These are phyloP conservation scores for Melanaphis sacchari DNA, from an alignment of 1,140 invertebrate genomes.

Conservation along the genomic window DNA sequence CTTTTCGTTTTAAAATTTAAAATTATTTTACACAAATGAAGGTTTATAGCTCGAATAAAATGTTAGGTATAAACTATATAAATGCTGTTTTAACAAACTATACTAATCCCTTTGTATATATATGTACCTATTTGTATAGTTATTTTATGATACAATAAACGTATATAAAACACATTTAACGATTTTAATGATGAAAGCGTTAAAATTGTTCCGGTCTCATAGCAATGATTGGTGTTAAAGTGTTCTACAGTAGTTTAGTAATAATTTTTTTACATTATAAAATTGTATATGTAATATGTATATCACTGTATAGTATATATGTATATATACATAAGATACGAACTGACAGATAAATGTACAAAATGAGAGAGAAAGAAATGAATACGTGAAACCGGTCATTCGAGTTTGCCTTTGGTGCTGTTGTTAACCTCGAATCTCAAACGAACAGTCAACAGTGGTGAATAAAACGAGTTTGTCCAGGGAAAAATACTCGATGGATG, in stretches of 20 bases:
- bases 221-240: constrained; percentile 13
- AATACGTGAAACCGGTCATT: constrained; percentile 46
- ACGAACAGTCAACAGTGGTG: neutral
- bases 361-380: neutral
- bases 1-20: neutral
- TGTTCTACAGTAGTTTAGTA: constrained; percentile 41
- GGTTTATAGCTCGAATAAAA: neutral
- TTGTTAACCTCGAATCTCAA: constrained; percentile 54
- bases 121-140: neutral
- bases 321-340: neutral
- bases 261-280: constrained; percentile 17
- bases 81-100: neutral
- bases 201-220: constrained; percentile 12
- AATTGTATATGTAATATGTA: neutral
- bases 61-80: neutral
- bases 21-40: neutral
- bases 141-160: constrained; percentile 3
- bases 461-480: constrained; percentile 48
- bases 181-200: neutral
- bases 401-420: constrained; percentile 56
- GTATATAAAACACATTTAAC: neutral
- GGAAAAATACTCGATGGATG: neutral
- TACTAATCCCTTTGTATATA: neutral
- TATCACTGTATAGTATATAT: neutral
- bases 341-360: constrained; percentile 31